Evolutionary conservation across 2,113 vertebrate species (phyloP), one percentile per base, ranked within the genome.

Genomic region (Zapornia atra): DNA sequence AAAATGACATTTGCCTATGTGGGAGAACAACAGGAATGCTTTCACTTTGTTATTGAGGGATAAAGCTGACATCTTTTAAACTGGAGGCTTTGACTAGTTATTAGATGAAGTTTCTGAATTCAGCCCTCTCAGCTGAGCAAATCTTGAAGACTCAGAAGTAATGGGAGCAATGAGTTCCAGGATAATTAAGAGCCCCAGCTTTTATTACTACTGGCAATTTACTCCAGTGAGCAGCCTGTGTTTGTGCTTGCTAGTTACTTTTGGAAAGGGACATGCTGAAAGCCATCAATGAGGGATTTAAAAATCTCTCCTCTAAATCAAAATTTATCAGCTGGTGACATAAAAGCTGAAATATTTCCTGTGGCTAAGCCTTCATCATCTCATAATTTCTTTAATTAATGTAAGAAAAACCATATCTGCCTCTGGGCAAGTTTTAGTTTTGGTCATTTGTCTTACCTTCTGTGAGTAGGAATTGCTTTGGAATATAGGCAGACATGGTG

Each of bases 341-440:
- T 24, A 77, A 86, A 94, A 93, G 3, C 80, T 36, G 72, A 88
- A 94, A 82, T 94, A 88, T 86, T 96, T 94, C 92, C 78, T 24
- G 38, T 92, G 80, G 61, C 61, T 44, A 56, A 0, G 60, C 60
- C 92, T 97, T 93, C 86, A 92, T 88, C 90, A 78, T 80, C 38
- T 84, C 72, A 69, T 89, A 88, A 91, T 96, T 96, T 95, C 76
- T 94, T 78, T 95, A 96, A 94, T 95, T 95, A 95, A 86, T 88
- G 48, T 86, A 92, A 94, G 83, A 93, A 94, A 94, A 96, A 36
- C 42, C 14, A 0, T 71, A 36, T 69, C 76, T 79, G 82, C 95
- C 90, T 92, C 88, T 69, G 73, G 84, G 95, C 73, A 91, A 83
- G 50, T 90, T 94, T 84, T 75, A 66, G 81, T 85, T 93, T 76